A percentile compares a stretch with the other conserved stretches of the same genome.
Conservation (phyloP, 1,140 invertebrate species). For the Drosophila ficusphila region DNA sequence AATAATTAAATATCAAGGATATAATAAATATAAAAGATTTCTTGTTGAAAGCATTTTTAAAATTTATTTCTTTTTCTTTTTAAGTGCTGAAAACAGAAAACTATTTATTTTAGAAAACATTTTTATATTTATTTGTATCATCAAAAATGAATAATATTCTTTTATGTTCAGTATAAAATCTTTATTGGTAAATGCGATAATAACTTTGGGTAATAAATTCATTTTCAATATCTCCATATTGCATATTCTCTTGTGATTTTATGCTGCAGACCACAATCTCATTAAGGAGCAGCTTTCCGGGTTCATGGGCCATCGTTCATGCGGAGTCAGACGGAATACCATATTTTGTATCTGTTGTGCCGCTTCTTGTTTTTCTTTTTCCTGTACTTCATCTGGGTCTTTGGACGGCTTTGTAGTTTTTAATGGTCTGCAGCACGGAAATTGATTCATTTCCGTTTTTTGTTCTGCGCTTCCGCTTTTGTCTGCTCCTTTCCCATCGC, state of each 20-base stretch:
- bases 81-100: too few relatives aligned
- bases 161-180: too few relatives aligned
- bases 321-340: neutral
- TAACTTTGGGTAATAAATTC: neutral
- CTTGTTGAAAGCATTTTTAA: too few relatives aligned
- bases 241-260: neutral
- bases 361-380: conserved; percentile 10
- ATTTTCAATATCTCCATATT: neutral
- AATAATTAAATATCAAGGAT: too few relatives aligned
- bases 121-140: neutral
- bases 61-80: neutral
- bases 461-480: conserved; percentile 62
- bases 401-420: conserved; percentile 64
- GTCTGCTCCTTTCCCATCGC: conserved; percentile 17
- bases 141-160: neutral
- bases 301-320: conserved; percentile 26
- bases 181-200: too few relatives aligned
- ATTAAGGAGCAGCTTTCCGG: conserved; percentile 6
- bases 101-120: neutral
- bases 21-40: too few relatives aligned
- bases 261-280: neutral
- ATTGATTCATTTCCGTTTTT: conserved; percentile 79
- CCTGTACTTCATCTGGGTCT: conserved; percentile 2
- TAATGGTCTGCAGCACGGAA: conserved; percentile 76
- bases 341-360: conserved; percentile 3